Evolutionary conservation across 2,113 vertebrate species (phyloP).

Genomic region (Corynorhinus townsendii): DNA sequence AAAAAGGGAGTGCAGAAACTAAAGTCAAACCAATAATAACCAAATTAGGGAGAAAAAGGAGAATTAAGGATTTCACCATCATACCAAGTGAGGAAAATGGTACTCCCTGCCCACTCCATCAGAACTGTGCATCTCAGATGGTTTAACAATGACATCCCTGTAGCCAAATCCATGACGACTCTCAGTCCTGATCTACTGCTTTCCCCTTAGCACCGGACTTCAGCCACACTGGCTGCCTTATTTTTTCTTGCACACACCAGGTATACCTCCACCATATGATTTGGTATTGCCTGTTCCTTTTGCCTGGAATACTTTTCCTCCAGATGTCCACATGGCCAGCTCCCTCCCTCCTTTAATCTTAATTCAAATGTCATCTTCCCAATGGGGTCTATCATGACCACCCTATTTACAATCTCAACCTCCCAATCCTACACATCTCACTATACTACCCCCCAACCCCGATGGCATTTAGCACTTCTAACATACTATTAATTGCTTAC

Average conservation of each 20-base stretch:
- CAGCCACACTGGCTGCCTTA: neutral
- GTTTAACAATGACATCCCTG: neutral
- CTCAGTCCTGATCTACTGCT: neutral
- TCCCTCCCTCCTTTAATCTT: neutral
- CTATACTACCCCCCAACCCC: neutral
- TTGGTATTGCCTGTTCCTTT: neutral
- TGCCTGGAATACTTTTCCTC: neutral
- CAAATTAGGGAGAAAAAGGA: neutral
- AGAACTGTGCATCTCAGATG: neutral
- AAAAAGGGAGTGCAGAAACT: neutral
- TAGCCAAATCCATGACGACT: no score
- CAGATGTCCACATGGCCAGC: neutral
- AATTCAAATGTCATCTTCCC: neutral
- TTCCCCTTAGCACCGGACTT: neutral
- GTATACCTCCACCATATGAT: neutral
- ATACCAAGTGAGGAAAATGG: neutral
- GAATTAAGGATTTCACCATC: neutral
- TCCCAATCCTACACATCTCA: no score
- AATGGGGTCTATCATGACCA: neutral
- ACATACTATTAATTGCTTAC: neutral
- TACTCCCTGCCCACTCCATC: neutral
- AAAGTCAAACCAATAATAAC: neutral
- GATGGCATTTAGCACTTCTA: neutral
- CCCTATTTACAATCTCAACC: neutral
- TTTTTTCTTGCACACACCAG: neutral